These are phyloP conservation scores for Agrochola lota DNA, from an alignment of 2,888 invertebrate species.

Conservation along the genomic window DNA sequence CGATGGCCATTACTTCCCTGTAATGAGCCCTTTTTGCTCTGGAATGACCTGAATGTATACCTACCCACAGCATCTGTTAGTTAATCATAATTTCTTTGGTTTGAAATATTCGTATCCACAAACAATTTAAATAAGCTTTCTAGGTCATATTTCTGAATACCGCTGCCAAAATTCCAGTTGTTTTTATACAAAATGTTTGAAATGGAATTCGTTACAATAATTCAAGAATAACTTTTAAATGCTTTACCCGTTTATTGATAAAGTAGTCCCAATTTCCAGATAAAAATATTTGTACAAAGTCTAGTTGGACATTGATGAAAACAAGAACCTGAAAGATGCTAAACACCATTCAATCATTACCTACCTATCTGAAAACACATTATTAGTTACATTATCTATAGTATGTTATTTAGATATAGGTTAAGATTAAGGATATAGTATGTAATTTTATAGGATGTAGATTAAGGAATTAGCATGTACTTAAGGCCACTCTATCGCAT, in stretches of 20 bases:
- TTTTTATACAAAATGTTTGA: conserved; percentile 37
- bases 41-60: not conserved
- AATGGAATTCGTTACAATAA: conserved; percentile 36
- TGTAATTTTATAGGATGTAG: no score
- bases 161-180: conserved; percentile 55
- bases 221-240: conserved; percentile 44
- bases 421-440: no score
- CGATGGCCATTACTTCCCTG: not conserved
- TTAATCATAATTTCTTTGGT: conserved; percentile 15
- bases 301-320: conserved; percentile 34
- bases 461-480: no score
- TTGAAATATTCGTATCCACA: conserved; percentile 30
- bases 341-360: conserved; percentile 26
- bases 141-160: conserved; percentile 55
- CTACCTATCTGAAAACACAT: not conserved
- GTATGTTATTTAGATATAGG: no score
- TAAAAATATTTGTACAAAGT: conserved; percentile 40
- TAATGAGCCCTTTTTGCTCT: not conserved
- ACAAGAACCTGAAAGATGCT: conserved; percentile 23
- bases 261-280: conserved; percentile 37
- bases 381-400: no score
- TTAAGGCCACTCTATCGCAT: no score
- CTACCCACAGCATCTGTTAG: not conserved
- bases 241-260: conserved; percentile 41
- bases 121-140: conserved; percentile 42